A percentile compares a stretch with the other conserved stretches of the same genome.
Conservation (phyloP, 1,140 invertebrate species). For the Agrilus planipennis region DNA sequence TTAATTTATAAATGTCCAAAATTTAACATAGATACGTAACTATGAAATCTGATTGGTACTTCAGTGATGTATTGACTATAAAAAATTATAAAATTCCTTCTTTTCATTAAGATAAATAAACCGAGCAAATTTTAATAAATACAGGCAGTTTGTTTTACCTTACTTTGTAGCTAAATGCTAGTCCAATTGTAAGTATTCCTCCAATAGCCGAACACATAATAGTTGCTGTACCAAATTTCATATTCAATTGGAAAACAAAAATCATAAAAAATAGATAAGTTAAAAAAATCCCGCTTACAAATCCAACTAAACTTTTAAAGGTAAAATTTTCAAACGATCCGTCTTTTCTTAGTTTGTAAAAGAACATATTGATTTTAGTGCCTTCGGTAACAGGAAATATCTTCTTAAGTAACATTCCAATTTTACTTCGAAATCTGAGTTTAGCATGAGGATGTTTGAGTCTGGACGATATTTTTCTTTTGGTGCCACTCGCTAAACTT, state of each 20-base stretch:
- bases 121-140: no score
- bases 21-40: no score
- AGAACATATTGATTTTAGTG: slow-evolving; percentile 13
- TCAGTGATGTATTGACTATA: no score
- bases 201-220: slow-evolving; percentile 48
- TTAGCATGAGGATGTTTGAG: slow-evolving; percentile 19
- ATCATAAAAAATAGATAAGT: slow-evolving; percentile 54
- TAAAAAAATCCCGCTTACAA: slow-evolving; percentile 45
- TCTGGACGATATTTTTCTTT: slow-evolving; percentile 9
- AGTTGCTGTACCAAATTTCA: slow-evolving; percentile 40
- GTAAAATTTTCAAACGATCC: slow-evolving; percentile 46
- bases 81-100: no score
- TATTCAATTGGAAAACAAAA: slow-evolving; percentile 49
- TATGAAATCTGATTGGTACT: no score
- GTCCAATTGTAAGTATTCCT: slow-evolving; percentile 46
- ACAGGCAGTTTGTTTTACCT: no score
- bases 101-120: no score
- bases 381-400: slow-evolving; percentile 15
- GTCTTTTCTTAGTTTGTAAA: slow-evolving; percentile 37
- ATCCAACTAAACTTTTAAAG: slow-evolving; percentile 47
- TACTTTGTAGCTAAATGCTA: slow-evolving; percentile 51
- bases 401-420: slow-evolving; percentile 16
- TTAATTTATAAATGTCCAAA: no score
- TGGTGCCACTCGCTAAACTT: slow-evolving; percentile 11
- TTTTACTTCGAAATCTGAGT: slow-evolving; percentile 11